A percentile compares a stretch with the other conserved stretches of the same genome.
These are phyloP conservation scores for Hymenochirus boettgeri DNA, from an alignment of 2,113 vertebrate species.

Conservation along the genomic window DNA sequence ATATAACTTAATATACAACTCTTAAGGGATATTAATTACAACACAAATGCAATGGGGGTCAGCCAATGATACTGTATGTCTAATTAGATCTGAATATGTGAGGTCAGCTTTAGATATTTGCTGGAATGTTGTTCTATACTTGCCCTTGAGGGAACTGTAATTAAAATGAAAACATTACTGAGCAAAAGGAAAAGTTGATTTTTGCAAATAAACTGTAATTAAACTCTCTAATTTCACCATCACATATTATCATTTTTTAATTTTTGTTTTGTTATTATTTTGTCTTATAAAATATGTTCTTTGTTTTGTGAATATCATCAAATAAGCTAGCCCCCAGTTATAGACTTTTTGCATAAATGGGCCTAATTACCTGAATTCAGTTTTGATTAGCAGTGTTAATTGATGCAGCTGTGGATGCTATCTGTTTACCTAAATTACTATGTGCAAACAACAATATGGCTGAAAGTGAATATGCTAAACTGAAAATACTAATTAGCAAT, in stretches of 20 bases:
- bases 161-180: constrained; percentile 51
- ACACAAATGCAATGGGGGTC: no score
- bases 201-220: constrained; percentile 64
- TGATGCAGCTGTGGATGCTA: constrained; percentile 80
- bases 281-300: constrained; percentile 59
- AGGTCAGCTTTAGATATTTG: no score
- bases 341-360: constrained; percentile 78
- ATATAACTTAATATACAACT: no score
- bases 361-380: constrained; percentile 83
- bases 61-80: no score
- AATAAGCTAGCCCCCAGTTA: constrained; percentile 69
- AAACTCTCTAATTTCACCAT: constrained; percentile 56
- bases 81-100: no score
- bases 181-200: constrained; percentile 53
- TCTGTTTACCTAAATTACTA: constrained; percentile 83
- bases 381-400: constrained; percentile 86
- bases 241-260: constrained; percentile 52
- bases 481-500: constrained; percentile 82
- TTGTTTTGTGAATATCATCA: constrained; percentile 69
- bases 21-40: no score
- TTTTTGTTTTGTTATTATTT: constrained; percentile 52
- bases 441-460: constrained; percentile 80
- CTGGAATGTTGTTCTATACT: constrained; percentile 1
- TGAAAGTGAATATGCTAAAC: constrained; percentile 76
- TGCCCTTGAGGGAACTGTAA: constrained; percentile 19